phyloP scores from a whole-genome alignment of 2,888 invertebrate species.

The Drosophila atripex region DNA sequence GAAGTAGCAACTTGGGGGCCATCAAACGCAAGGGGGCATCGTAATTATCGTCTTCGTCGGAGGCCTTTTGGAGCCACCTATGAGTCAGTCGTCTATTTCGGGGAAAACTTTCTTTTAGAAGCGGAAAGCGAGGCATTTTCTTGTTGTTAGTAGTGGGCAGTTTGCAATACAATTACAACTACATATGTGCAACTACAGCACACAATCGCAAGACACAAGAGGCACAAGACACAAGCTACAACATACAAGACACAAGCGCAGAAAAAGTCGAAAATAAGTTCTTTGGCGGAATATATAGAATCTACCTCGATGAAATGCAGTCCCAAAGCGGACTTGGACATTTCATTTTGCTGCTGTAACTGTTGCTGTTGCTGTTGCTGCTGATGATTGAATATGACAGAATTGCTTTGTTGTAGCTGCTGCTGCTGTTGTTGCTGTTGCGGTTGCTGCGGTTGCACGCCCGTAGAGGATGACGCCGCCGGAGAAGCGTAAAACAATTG shows the following conservation, averaged over 20 bases:
- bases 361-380: conserved; percentile 59
- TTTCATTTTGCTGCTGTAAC: conserved; percentile 80
- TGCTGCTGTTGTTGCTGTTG: conserved; percentile 46
- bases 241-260: conserved; percentile 15
- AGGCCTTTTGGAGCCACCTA: conserved; percentile 38
- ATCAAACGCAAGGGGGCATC: conserved; percentile 6
- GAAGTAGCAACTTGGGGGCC: conserved; percentile 56
- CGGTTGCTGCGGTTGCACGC: conserved; percentile 65
- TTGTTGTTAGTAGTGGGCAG: conserved; percentile 38
- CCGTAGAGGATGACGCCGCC: conserved; percentile 45
- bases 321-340: conserved; percentile 82
- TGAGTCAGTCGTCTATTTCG: conserved; percentile 67
- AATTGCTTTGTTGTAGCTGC: conserved; percentile 77
- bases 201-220: conserved; percentile 16
- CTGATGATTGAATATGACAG: conserved; percentile 79
- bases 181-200: conserved; percentile 16
- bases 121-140: conserved; percentile 11
- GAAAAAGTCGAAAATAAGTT: conserved; percentile 16
- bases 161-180: conserved; percentile 34
- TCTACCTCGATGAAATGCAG: conserved; percentile 83
- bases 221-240: background rate
- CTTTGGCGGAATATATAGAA: conserved; percentile 49
- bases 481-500: conserved; percentile 71
- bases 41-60: conserved; percentile 22
- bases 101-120: conserved; percentile 29